A percentile compares a stretch with the other conserved stretches of the same genome.
Evolutionary conservation across 2,797 vertebrate species (phyloP).

Genomic region (Mycteria americana): DNA sequence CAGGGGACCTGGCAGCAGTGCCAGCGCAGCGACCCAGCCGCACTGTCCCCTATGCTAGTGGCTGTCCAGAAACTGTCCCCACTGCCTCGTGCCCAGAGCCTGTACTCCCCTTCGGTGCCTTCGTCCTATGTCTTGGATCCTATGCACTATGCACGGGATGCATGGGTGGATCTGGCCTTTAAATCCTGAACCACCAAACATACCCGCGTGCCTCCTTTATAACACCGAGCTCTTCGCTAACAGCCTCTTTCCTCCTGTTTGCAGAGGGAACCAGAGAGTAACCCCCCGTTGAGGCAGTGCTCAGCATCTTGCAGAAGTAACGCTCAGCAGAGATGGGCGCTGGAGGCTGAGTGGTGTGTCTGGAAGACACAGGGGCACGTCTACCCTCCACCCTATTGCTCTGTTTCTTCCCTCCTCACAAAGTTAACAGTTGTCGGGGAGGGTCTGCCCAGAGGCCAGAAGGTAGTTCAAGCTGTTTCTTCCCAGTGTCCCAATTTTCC

Average conservation of each 20-base stretch:
- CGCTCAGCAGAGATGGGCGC: background rate
- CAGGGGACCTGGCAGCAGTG: background rate
- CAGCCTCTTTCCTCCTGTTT: background rate
- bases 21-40: accelerated
- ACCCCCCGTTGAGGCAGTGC: background rate
- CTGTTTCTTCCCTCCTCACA: background rate
- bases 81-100: background rate
- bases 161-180: background rate
- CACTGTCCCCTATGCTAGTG: background rate
- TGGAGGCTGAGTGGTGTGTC: accelerated
- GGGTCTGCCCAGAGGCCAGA: background rate
- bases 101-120: background rate
- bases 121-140: background rate
- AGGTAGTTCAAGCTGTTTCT: slow-evolving; percentile 8
- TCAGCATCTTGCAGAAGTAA: background rate
- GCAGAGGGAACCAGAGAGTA: background rate
- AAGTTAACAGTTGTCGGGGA: background rate
- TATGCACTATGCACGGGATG: background rate
- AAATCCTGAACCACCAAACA: background rate
- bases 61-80: background rate
- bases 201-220: accelerated
- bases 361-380: background rate
- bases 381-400: background rate
- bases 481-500: background rate
- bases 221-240: background rate